Evolutionary conservation across 2,113 vertebrate species (phyloP).

Genomic region (Nematolebias whitei): DNA sequence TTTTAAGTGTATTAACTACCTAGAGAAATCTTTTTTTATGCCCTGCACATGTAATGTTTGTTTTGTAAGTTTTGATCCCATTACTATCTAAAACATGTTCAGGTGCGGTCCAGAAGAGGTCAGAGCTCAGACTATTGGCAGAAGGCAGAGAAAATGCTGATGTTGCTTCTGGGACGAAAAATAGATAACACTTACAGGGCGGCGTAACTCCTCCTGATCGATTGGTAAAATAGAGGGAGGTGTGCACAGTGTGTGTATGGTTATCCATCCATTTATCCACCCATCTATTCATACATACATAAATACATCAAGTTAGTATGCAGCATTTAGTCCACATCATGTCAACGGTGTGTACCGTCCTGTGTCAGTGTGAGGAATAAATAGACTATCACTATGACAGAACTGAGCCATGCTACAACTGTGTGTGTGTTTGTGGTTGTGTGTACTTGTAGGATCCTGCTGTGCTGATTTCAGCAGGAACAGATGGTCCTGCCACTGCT

Average conservation of each 20-base stretch:
- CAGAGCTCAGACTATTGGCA: conserved; percentile 52
- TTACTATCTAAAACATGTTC: conserved; percentile 15
- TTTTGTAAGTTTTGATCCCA: background rate
- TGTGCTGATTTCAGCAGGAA: conserved; percentile 71
- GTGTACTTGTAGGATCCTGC: conserved; percentile 43
- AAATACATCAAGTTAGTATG: conserved; percentile 10
- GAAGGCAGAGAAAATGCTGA: conserved; percentile 68
- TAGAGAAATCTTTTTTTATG: no score
- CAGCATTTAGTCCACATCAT: conserved; percentile 12
- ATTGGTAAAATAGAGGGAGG: conserved; percentile 67
- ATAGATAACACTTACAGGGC: conserved; percentile 65
- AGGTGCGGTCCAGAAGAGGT: conserved; percentile 52
- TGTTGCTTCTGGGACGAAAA: conserved; percentile 48
- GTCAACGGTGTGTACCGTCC: conserved; percentile 32
- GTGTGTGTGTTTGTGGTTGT: conserved; percentile 24
- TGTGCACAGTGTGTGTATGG: conserved; percentile 28
- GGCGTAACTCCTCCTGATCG: conserved; percentile 51
- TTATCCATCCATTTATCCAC: conserved; percentile 9
- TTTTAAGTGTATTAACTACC: no score
- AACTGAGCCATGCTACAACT: conserved; percentile 43
- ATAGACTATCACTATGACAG: conserved; percentile 59
- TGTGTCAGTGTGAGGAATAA: conserved; percentile 56
- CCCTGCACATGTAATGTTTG: no score
- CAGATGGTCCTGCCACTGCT: conserved; percentile 68
- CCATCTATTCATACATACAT: conserved; percentile 1